Base-by-base conservation (phyloP, 1,140 invertebrate species). In the Drosophila nannoptera region DNA sequence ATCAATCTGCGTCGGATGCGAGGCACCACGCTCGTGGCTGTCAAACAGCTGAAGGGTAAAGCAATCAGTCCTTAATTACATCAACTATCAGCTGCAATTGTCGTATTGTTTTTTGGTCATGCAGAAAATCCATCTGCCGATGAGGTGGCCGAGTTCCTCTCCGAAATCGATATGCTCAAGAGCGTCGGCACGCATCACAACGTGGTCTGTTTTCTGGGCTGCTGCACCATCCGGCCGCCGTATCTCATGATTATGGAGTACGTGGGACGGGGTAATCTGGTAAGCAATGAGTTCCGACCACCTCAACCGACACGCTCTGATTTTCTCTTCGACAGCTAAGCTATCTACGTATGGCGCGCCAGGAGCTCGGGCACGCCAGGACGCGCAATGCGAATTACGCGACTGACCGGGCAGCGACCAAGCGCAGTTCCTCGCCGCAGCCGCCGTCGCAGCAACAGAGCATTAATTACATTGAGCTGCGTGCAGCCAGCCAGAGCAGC, bases 131-230 rank as follows among this genome's bases (percentile, higher is more conserved):
- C 92, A 0, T 87, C 91, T 7, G 75, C 90, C 1, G 93, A 95
- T 73, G 92, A 93, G 69, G 90, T 91, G 4, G 90, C 91, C 12
- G 93, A 94, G 72, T 93, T 97, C 75, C 88, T 96, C 5, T 90
- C 92, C 1, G 96, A 97, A 90, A 95, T 97, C 7, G 90, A 92
- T 16, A 95, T 95, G 89, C 92, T 97, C 90, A 96, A 96, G 88
- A 92, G 92, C 33, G 93, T 96, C 2, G 95, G 95, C 1, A 90
- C 90, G 0, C 96, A 97, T 89, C 91, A 92, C 9, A 94, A 97
- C 88, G 92, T 97, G 29, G 95, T 97, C 4, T 91, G 91, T 48
- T 90, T 97, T 46, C 87, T 97, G 3, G 96, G 93, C 0, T 97
- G 94, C 77, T 96, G 95, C 74, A 95, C 94, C 2, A 89, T 90